Evolutionary conservation across 2,113 vertebrate genomes (phyloP).

Genomic region (Spheniscus mendiculus): DNA sequence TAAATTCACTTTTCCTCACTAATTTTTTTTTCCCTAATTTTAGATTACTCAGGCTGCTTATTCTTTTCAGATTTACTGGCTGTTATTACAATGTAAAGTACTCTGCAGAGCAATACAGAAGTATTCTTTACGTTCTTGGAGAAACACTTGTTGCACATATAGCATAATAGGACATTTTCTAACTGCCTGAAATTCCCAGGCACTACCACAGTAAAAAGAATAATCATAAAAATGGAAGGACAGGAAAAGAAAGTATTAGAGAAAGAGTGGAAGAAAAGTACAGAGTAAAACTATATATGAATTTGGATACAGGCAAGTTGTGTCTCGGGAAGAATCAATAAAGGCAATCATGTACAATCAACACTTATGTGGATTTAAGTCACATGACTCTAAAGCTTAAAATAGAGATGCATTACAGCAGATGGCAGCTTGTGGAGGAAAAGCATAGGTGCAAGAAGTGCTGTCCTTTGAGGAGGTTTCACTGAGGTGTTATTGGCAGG

Average conservation of each 20-base stretch:
- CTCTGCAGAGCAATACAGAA: background rate
- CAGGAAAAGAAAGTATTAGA: background rate
- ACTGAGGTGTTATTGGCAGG: slow-evolving; percentile 45
- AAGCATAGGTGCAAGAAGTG: slow-evolving; percentile 50
- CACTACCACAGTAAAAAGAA: background rate
- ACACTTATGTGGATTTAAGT: slow-evolving; percentile 76
- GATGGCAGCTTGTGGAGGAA: slow-evolving; percentile 59
- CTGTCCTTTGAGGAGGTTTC: slow-evolving; percentile 69
- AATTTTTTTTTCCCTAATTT: background rate
- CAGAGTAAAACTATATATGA: slow-evolving; percentile 23
- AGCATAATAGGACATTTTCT: background rate
- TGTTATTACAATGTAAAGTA: background rate
- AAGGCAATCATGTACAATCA: slow-evolving; percentile 81
- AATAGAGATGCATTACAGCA: slow-evolving; percentile 74
- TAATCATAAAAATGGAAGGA: background rate
- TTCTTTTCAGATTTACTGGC: background rate
- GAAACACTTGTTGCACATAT: background rate
- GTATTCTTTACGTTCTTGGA: background rate
- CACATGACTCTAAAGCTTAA: slow-evolving; percentile 69
- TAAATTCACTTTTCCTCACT: background rate
- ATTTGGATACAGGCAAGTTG: slow-evolving; percentile 54
- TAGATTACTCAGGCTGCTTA: background rate
- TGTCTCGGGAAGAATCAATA: slow-evolving; percentile 75
- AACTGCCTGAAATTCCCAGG: background rate
- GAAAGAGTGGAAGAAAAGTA: background rate